Evolutionary conservation across 2,797 vertebrate genomes (phyloP), one percentile per base, ranked within the genome.

Genomic region (Yasuhikotakia modesta): DNA sequence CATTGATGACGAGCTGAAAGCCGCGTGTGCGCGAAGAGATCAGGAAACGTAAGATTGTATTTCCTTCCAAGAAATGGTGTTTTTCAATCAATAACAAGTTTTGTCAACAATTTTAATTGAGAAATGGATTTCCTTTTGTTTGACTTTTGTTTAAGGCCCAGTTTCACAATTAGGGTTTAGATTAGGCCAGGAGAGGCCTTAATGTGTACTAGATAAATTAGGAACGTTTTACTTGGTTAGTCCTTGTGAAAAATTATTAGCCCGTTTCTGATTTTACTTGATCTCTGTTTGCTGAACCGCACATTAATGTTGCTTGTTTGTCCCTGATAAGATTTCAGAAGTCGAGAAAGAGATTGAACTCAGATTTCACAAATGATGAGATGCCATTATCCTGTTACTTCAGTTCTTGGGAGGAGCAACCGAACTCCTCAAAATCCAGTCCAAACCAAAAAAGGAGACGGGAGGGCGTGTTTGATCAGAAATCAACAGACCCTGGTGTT

Each of bases 361-460:
- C 65, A 2, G 69, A 90, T 89, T 93, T 92, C 83, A 87, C 89
- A 63, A 91, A 86, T 65, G 91, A 93, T 83, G 81, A 84, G 0
- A 78, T 93, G 1, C 69, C 90, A 81, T 80, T 81, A 58, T 84
- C 88, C 74, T 85, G 86, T n/a, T 3, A 45, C 0, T 46, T 39
- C 22, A 5, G 4, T 4, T 86, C 83, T 7, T 79, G 88, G 17
- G 83, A 90, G 64, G 92, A 92, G 74, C 2, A 82, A 35, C 0
- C 86, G 87, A 30, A 87, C n/a, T 1, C 2, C 11, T 70, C 17
- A 87, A 88, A 81, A 88, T 73, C 81, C 80, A 84, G 82, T 24
- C 86, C 73, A 60, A 50, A 88, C 73, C 82, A 91, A 27, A 53
- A n/a, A 70, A 48, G 4, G 30, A 77, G 3, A 58, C 69, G 63